These are phyloP conservation scores for Candoia aspera DNA, from an alignment of 2,113 vertebrate species.

Conservation along the genomic window DNA sequence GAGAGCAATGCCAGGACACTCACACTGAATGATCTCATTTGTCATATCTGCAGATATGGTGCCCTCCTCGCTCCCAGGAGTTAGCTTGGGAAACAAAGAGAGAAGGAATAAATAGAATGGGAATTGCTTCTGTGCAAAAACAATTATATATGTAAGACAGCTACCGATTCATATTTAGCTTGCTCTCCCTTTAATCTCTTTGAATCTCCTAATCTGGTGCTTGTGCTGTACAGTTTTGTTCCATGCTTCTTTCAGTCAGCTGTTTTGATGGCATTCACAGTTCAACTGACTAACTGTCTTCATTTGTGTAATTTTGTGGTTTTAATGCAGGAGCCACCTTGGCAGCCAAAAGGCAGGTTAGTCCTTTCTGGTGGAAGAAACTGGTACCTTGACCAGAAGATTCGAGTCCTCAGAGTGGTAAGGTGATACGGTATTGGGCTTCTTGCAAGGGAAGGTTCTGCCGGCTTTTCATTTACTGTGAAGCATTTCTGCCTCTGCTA, in stretches of 20 bases:
- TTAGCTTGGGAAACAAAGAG: background rate
- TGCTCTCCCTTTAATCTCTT: background rate
- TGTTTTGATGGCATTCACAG: background rate
- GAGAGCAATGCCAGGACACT: background rate
- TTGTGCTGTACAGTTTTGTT: background rate
- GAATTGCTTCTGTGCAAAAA: background rate
- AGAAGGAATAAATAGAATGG: background rate
- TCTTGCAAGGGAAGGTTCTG: background rate
- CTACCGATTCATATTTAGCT: background rate
- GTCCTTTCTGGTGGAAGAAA: background rate
- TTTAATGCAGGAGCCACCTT: too few species aligned
- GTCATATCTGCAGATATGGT: too few species aligned
- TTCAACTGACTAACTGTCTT: background rate
- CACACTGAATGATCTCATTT: background rate
- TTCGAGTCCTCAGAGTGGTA: background rate
- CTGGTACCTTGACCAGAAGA: background rate
- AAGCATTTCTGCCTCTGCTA: too few species aligned
- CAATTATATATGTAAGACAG: background rate
- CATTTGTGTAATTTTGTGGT: background rate
- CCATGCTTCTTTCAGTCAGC: background rate
- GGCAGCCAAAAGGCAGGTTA: background rate
- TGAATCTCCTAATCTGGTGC: background rate
- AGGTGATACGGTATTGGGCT: background rate
- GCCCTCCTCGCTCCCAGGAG: background rate
- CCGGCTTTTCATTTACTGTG: background rate